These are phyloP conservation scores for Globodera ellingtonae DNA, from an alignment of 1,140 invertebrate species.

Conservation along the genomic window DNA sequence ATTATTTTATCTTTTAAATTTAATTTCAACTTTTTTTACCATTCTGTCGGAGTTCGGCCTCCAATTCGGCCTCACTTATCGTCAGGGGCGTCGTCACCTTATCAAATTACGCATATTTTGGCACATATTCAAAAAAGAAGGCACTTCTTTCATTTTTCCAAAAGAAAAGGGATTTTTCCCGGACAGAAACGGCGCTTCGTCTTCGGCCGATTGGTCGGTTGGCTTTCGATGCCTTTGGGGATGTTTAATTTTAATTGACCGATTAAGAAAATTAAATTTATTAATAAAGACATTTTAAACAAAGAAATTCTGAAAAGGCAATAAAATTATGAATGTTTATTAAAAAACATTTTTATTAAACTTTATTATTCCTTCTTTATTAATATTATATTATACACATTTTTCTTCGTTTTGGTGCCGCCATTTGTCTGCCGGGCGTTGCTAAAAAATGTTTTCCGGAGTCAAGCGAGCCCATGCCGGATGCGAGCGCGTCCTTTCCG, in stretches of 20 bases:
- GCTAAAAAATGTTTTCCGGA: too few relatives aligned
- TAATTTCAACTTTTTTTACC: not conserved
- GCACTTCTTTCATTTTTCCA: not conserved
- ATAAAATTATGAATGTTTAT: too few relatives aligned
- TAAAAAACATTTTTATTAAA: too few relatives aligned
- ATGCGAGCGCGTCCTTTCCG: not conserved
- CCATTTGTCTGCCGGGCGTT: slow-evolving; percentile 3
- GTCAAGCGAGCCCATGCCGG: too few relatives aligned
- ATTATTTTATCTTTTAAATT: too few relatives aligned
- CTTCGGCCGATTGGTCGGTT: slow-evolving; percentile 1
- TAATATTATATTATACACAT: not conserved
- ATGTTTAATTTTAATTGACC: too few relatives aligned
- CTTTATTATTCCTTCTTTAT: too few relatives aligned
- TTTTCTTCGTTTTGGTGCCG: slow-evolving; percentile 10
- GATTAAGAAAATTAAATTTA: too few relatives aligned
- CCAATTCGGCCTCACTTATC: slow-evolving; percentile 40
- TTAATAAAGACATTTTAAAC: too few relatives aligned
- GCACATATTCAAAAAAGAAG: not conserved
- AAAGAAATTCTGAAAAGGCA: too few relatives aligned
- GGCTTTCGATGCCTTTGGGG: slow-evolving; percentile 9
- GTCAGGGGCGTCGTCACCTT: slow-evolving; percentile 36
- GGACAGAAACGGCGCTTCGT: not conserved
- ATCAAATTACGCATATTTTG: slow-evolving; percentile 7
- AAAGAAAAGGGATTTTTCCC: not conserved
- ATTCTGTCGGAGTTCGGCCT: slow-evolving; percentile 35